A percentile compares a stretch with the other conserved stretches of the same genome.
These are phyloP conservation scores for Sinocyclocheilus maitianheensis DNA, from an alignment of 2,113 vertebrate species.

Conservation along the genomic window DNA sequence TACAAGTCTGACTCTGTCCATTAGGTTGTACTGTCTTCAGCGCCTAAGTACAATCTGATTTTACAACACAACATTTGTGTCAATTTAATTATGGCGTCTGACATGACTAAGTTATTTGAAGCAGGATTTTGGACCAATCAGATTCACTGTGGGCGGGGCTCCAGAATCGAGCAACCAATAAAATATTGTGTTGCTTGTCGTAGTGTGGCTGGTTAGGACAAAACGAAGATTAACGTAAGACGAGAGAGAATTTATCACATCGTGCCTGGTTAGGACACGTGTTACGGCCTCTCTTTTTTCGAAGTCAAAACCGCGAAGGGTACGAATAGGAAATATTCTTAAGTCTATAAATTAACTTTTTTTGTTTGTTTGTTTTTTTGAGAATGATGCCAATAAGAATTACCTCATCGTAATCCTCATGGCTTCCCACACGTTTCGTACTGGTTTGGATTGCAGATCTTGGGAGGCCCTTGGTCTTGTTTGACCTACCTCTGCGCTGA, in stretches of 20 bases:
- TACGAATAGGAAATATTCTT: background rate
- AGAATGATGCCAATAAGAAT: conserved; percentile 1
- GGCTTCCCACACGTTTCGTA: conserved; percentile 10
- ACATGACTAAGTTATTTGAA: background rate
- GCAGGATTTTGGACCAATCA: background rate
- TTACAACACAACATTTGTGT: background rate
- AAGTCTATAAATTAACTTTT: background rate
- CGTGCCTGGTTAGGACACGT: background rate
- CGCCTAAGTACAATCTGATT: background rate
- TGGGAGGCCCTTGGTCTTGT: conserved; percentile 22
- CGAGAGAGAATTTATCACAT: background rate
- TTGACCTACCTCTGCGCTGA: conserved; percentile 36
- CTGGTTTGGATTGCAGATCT: background rate
- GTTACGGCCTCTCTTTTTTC: background rate
- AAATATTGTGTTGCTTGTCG: background rate
- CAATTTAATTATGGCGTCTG: background rate
- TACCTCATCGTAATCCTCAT: background rate
- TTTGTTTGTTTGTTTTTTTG: background rate
- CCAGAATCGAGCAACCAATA: background rate
- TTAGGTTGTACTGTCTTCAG: no score
- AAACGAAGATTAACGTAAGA: background rate
- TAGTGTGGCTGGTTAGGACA: background rate
- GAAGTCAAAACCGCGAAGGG: background rate
- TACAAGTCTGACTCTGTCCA: no score
- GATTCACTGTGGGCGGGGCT: background rate